Percentiles rank a stretch among this genome's conserved stretches.
These are phyloP conservation scores for Platygyra sinensis DNA, from an alignment of 64 coral and sea anemone genomes.

Conservation along the genomic window DNA sequence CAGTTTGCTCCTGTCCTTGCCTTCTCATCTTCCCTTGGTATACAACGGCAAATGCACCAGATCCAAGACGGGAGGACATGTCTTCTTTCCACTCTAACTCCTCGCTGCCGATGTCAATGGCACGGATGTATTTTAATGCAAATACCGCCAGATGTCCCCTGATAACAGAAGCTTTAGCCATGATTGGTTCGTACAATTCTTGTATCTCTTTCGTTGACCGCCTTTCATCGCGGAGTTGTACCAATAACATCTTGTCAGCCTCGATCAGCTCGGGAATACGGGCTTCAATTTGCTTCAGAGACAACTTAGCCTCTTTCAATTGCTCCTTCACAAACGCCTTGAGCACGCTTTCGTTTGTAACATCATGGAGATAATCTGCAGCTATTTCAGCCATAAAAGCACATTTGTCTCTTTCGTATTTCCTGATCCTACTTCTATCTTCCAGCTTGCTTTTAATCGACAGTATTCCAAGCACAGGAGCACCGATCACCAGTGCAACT, in stretches of 20 bases:
- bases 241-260: constrained; percentile 2
- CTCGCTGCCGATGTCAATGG: not conserved
- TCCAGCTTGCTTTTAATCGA: constrained; percentile 3
- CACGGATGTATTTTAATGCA: not conserved
- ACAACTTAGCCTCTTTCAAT: not conserved
- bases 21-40: constrained; percentile 1
- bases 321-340: not conserved
- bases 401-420: constrained; percentile 3
- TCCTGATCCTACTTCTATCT: not conserved
- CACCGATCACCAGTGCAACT: constrained; percentile 2
- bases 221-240: not conserved
- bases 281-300: constrained; percentile 16
- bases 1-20: not conserved
- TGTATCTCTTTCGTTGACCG: not conserved
- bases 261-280: constrained; percentile 35
- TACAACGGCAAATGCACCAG: not conserved
- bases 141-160: not conserved
- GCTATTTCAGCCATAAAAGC: not conserved
- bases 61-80: not conserved
- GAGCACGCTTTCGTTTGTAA: not conserved
- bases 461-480: not conserved
- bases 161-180: not conserved
- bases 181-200: not conserved
- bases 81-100: constrained; percentile 5
- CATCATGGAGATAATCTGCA: not conserved